phyloP scores from a whole-genome alignment of 1,140 invertebrate species.

The Procambarus virginalis region DNA sequence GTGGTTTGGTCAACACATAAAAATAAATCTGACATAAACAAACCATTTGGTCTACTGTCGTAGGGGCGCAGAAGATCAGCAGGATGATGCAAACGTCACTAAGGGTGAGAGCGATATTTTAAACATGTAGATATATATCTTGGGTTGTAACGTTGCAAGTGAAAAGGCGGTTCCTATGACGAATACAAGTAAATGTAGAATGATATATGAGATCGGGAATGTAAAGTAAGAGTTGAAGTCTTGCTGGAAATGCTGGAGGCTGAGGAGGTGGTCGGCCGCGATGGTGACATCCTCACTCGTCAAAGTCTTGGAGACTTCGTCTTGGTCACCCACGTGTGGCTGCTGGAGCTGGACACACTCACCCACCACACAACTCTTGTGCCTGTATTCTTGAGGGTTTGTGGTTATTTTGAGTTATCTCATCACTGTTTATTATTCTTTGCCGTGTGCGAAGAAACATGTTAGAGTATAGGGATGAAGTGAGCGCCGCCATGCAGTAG shows the following conservation, averaged over 20 bases:
- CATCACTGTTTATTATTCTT: background rate
- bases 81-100: background rate
- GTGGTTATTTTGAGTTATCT: too few species aligned
- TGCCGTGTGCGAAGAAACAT: background rate
- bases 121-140: background rate
- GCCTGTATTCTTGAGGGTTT: too few species aligned
- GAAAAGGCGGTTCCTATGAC: background rate
- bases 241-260: background rate
- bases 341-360: too few species aligned
- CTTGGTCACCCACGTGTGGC: too few species aligned
- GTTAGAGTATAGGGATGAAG: background rate
- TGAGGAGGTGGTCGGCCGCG: background rate
- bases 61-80: background rate
- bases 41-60: background rate
- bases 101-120: background rate
- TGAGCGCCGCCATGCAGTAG: background rate
- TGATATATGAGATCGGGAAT: background rate
- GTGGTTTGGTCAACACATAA: background rate
- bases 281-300: background rate
- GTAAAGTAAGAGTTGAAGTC: slow-evolving; percentile 9
- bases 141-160: background rate
- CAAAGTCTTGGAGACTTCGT: too few species aligned
- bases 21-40: background rate
- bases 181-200: background rate
- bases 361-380: too few species aligned